These are phyloP conservation scores for Porites lobata DNA, from an alignment of 92 coral and sea anemone genomes.

Conservation along the genomic window DNA sequence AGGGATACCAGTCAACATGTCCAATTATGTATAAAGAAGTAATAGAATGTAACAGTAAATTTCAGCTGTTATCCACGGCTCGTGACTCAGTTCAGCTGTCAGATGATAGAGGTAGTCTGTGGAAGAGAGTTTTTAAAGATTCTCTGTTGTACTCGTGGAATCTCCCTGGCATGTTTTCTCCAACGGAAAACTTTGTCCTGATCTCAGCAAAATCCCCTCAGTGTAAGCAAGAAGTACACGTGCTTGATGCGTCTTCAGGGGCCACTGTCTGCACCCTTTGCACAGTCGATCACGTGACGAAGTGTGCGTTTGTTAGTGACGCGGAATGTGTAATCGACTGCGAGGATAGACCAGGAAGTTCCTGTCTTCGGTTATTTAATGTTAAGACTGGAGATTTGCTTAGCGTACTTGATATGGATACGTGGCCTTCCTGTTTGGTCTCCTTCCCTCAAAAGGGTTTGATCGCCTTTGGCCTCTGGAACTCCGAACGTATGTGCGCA, in stretches of 20 bases:
- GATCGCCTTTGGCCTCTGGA: too few species aligned
- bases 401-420: too few species aligned
- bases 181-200: too few species aligned
- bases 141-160: not conserved
- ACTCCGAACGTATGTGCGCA: too few species aligned
- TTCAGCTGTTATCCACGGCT: not conserved
- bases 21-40: not conserved
- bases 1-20: not conserved
- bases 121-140: too few species aligned
- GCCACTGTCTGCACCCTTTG: not conserved
- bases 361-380: not conserved
- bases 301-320: conserved; percentile 13
- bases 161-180: too few species aligned
- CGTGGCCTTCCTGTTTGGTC: too few species aligned
- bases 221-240: not conserved
- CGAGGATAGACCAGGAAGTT: not conserved
- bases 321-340: not conserved
- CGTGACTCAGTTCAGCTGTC: too few species aligned
- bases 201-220: not conserved
- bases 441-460: too few species aligned
- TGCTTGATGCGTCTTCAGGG: conserved; percentile 5
- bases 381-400: too few species aligned
- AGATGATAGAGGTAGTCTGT: too few species aligned
- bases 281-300: not conserved
- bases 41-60: conserved; percentile 1